Conservation (phyloP, 2,888 invertebrate genomes). For the Nesidiocoris tenuis region DNA sequence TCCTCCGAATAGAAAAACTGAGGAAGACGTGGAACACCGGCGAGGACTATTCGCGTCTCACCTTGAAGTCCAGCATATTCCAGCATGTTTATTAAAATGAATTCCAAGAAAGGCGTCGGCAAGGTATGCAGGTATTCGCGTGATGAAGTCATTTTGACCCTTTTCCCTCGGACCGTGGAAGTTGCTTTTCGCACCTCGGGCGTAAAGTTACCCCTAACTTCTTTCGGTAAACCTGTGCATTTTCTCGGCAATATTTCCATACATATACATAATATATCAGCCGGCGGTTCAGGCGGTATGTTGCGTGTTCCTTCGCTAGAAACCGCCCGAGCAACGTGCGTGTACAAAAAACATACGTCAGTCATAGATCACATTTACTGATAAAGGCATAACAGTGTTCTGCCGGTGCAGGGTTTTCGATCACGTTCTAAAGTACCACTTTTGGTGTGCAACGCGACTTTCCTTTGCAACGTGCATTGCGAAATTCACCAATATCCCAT, state of each 20-base stretch:
- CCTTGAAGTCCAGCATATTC: conserved; percentile 5
- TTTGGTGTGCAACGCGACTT: not conserved
- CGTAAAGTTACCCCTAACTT: not conserved
- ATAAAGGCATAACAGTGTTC: not conserved
- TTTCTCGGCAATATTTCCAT: not conserved
- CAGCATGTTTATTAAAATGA: conserved; percentile 36
- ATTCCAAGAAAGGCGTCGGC: conserved; percentile 7
- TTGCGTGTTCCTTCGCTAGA: not conserved
- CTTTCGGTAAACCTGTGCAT: not conserved
- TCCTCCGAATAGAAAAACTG: not conserved
- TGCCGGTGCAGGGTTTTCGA: not conserved
- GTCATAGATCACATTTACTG: not conserved
- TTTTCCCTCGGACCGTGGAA: conserved; percentile 5
- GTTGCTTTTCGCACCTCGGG: not conserved
- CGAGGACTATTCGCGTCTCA: not conserved
- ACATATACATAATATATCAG: not conserved
- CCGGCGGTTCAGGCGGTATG: not conserved
- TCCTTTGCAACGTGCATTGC: conserved; percentile 5
- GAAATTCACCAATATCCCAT: conserved; percentile 5
- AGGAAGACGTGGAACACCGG: not conserved
- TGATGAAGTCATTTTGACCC: conserved; percentile 32
- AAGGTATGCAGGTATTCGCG: conserved; percentile 38
- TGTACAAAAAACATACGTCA: not conserved
- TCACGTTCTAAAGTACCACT: conserved; percentile 3
- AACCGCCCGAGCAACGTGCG: not conserved